A percentile compares a stretch with the other conserved stretches of the same genome.
Evolutionary conservation across 2,888 invertebrate genomes (phyloP).

Genomic region (Nemotelus nigrinus): DNA sequence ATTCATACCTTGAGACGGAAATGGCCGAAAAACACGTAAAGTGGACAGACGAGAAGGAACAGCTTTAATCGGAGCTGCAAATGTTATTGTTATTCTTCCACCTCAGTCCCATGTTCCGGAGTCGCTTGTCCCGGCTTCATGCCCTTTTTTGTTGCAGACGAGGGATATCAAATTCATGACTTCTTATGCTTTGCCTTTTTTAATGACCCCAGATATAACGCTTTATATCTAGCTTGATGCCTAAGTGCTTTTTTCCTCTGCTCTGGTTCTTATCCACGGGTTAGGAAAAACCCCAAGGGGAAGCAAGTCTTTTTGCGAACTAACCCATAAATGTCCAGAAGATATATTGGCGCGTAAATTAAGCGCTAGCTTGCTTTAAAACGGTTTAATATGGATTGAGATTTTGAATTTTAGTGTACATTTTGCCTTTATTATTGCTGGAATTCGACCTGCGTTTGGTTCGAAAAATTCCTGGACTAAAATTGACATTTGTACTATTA

Average conservation of each 20-base stretch:
- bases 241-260: conserved; percentile 23
- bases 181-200: conserved; percentile 38
- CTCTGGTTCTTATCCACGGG: not conserved
- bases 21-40: conserved; percentile 14
- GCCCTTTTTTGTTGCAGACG: not conserved
- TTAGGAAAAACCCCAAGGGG: not conserved
- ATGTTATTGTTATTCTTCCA: not conserved
- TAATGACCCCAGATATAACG: conserved; percentile 36
- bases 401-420: no score
- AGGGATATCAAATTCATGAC: conserved; percentile 40
- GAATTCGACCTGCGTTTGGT: no score
- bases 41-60: not conserved
- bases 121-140: not conserved
- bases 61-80: not conserved
- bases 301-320: not conserved
- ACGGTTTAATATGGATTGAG: no score
- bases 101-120: not conserved
- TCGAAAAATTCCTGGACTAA: no score
- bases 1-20: conserved; percentile 1
- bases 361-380: no score
- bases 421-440: no score
- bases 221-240: conserved; percentile 6
- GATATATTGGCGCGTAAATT: no score
- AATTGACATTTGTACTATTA: no score
- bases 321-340: no score